A percentile compares a stretch with the other conserved stretches of the same genome.
These are phyloP conservation scores for Malacoraja senta DNA, from an alignment of 2,797 vertebrate genomes.

Conservation along the genomic window DNA sequence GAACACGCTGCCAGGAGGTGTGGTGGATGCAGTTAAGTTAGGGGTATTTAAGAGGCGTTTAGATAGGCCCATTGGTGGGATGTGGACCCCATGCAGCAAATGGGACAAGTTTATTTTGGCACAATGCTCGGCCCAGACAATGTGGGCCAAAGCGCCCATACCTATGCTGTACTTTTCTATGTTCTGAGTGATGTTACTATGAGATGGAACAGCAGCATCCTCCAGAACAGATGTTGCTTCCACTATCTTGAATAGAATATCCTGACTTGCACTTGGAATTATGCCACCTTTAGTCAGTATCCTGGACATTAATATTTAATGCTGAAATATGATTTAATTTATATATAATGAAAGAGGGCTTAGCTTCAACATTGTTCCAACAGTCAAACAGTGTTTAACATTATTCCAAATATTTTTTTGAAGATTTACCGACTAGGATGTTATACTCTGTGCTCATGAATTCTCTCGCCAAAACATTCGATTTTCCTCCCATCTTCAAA, in stretches of 20 bases:
- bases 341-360: conserved; percentile 32
- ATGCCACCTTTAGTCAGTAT: not conserved
- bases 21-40: too few species aligned
- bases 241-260: not conserved
- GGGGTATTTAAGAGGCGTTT: too few species aligned
- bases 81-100: too few species aligned
- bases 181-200: not conserved
- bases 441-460: not conserved
- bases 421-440: not conserved
- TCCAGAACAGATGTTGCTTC: not conserved
- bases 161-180: too few species aligned
- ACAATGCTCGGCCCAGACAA: too few species aligned
- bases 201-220: not conserved
- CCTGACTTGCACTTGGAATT: conserved; percentile 9
- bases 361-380: conserved; percentile 16
- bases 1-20: too few species aligned
- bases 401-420: not conserved
- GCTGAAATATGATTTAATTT: conserved; percentile 35
- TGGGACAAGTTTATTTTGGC: too few species aligned
- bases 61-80: too few species aligned
- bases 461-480: not conserved
- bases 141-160: too few species aligned
- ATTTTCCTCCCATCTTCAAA: not conserved
- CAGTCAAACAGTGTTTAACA: not conserved
- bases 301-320: conserved; percentile 21